Evolutionary conservation across 2,888 invertebrate species (phyloP).

Genomic region (Dicyrtoma fusca): DNA sequence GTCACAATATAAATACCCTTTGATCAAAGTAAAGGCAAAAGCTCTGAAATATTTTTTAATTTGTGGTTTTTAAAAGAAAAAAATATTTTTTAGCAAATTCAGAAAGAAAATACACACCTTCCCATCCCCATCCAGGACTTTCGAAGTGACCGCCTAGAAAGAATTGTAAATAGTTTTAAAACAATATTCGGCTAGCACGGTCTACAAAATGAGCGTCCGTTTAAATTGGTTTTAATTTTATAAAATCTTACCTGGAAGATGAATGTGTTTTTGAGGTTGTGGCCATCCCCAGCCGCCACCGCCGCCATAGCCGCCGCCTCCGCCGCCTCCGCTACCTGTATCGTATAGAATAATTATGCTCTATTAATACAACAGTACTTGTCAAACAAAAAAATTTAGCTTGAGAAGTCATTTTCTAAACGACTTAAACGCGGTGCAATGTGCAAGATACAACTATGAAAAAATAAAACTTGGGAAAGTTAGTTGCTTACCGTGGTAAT

Average conservation of each 20-base stretch:
- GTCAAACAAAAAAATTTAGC: background rate
- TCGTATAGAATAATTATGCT: slow-evolving; percentile 16
- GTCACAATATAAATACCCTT: too few relatives aligned
- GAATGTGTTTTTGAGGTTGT: slow-evolving; percentile 34
- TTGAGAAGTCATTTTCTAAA: too few relatives aligned
- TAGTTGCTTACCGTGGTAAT: slow-evolving; percentile 35
- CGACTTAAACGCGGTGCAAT: background rate
- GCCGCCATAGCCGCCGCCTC: slow-evolving; percentile 25
- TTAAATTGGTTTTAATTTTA: background rate
- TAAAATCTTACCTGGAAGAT: slow-evolving; percentile 28
- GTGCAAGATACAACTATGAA: background rate
- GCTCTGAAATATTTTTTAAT: too few relatives aligned
- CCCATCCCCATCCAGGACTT: slow-evolving; percentile 35
- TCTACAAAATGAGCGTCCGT: too few relatives aligned
- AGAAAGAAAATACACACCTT: slow-evolving; percentile 8
- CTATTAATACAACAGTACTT: background rate
- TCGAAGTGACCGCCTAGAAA: slow-evolving; percentile 32
- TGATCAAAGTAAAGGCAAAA: too few relatives aligned
- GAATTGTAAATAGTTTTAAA: too few relatives aligned
- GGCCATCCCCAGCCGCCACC: slow-evolving; percentile 35
- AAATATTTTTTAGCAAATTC: background rate
- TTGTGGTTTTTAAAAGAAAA: background rate
- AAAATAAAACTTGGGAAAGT: slow-evolving; percentile 6
- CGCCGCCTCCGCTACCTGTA: slow-evolving; percentile 15
- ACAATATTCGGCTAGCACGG: too few relatives aligned